Conservation (phyloP, 92 coral and sea anemone genomes). For the Parazoanthus swiftii region DNA sequence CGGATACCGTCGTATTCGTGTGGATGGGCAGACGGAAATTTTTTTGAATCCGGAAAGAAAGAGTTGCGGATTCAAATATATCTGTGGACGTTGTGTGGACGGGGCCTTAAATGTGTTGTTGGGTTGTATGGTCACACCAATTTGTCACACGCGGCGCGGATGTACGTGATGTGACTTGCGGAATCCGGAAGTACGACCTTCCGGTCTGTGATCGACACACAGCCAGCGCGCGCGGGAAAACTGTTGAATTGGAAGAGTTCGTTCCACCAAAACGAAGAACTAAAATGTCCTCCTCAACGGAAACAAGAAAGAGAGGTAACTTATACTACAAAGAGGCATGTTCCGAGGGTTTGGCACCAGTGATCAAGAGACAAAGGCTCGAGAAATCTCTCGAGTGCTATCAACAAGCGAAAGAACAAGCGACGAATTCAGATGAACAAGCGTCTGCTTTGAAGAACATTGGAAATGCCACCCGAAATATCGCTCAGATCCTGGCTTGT, state of each 20-base stretch:
- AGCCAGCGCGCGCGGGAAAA: neutral
- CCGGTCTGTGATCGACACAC: neutral
- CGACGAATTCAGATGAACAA: slow-evolving; percentile 54
- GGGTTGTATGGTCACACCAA: no score
- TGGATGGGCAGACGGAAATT: no score
- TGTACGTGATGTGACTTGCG: neutral
- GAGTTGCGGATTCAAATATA: no score
- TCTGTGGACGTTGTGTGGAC: no score
- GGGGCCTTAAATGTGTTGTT: no score
- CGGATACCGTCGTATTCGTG: no score
- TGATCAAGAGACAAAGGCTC: slow-evolving; percentile 15
- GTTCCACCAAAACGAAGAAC: neutral
- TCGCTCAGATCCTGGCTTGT: slow-evolving; percentile 49
- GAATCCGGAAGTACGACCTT: neutral
- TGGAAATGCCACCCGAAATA: slow-evolving; percentile 77
- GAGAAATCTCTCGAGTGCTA: slow-evolving; percentile 43
- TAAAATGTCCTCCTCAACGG: slow-evolving; percentile 18
- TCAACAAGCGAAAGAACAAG: slow-evolving; percentile 31
- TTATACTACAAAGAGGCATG: slow-evolving; percentile 42
- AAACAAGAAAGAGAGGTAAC: slow-evolving; percentile 51
- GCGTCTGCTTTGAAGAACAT: slow-evolving; percentile 81
- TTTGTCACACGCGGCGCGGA: neutral
- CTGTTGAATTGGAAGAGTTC: neutral
- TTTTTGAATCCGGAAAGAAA: no score
- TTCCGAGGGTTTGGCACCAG: slow-evolving; percentile 22